phyloP scores from a whole-genome alignment of 2,113 vertebrate species.

The Plotosus lineatus region DNA sequence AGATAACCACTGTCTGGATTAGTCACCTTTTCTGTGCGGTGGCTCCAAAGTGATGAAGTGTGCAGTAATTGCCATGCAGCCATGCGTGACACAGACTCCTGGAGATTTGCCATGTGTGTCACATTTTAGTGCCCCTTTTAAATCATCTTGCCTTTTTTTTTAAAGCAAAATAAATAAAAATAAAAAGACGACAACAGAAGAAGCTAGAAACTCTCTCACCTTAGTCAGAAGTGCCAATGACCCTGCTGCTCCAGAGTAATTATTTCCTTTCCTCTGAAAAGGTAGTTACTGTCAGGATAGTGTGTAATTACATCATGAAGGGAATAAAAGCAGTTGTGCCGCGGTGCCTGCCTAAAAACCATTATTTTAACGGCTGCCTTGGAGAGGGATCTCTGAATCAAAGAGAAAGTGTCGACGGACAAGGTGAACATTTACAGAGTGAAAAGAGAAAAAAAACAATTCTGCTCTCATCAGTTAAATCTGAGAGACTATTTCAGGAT shows the following conservation, averaged over 20 bases:
- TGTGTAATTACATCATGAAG: slow-evolving; percentile 42
- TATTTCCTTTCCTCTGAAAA: background rate
- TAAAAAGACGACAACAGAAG: background rate
- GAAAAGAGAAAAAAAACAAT: background rate
- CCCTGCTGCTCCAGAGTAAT: background rate
- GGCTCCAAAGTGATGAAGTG: slow-evolving; percentile 1
- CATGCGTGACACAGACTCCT: slow-evolving; percentile 15
- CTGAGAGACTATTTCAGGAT: too few species aligned
- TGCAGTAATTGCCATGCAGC: slow-evolving; percentile 25
- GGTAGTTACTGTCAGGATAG: slow-evolving; percentile 17
- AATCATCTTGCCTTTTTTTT: too few species aligned
- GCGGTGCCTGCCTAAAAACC: background rate
- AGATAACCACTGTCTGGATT: slow-evolving; percentile 3
- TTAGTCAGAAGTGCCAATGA: slow-evolving; percentile 1
- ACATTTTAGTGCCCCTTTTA: background rate
- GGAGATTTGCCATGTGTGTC: slow-evolving; percentile 20
- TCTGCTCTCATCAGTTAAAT: background rate
- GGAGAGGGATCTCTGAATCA: slow-evolving; percentile 16
- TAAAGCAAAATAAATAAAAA: background rate
- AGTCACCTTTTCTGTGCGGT: slow-evolving; percentile 16
- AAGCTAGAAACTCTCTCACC: accelerated
- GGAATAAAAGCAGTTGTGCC: slow-evolving; percentile 24
- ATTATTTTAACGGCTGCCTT: slow-evolving; percentile 30
- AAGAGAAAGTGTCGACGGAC: slow-evolving; percentile 18
- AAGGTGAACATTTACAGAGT: slow-evolving; percentile 16